These are phyloP conservation scores for Hemithea aestivaria DNA, from an alignment of 2,888 invertebrate species.

Conservation along the genomic window DNA sequence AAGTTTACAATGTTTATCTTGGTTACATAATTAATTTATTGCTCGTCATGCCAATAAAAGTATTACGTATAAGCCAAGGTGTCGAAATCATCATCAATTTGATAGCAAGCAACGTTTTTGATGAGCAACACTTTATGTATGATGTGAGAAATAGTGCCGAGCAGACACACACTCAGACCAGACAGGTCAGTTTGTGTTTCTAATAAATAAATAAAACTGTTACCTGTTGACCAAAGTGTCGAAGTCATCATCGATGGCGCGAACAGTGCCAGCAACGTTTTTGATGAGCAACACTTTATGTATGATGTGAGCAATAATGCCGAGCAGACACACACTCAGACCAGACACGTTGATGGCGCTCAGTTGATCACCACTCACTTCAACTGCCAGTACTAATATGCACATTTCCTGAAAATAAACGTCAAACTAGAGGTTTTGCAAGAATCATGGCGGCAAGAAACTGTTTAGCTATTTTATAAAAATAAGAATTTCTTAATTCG, in stretches of 20 bases:
- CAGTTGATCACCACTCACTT: constrained; percentile 91
- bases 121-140: constrained; percentile 81
- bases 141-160: constrained; percentile 92
- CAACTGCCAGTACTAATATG: constrained; percentile 92
- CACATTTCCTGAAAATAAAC: constrained; percentile 93
- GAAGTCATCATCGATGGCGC: constrained; percentile 47
- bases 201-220: neutral
- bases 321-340: constrained; percentile 90
- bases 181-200: too few species aligned
- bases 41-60: too few species aligned
- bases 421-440: neutral
- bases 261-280: constrained; percentile 49
- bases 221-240: constrained; percentile 28
- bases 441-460: too few species aligned
- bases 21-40: too few species aligned
- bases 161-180: constrained; percentile 91
- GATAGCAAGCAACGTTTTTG: constrained; percentile 49
- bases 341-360: constrained; percentile 91
- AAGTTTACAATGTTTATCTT: too few species aligned
- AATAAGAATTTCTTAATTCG: too few species aligned
- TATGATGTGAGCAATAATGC: constrained; percentile 90
- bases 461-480: too few species aligned
- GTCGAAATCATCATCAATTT: constrained; percentile 48
- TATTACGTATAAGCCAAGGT: constrained; percentile 20
- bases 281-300: constrained; percentile 80